Percentiles rank a stretch among this genome's conserved stretches.
phyloP scores from a whole-genome alignment of 2,113 vertebrate genomes.

The Fregetta grallaria region DNA sequence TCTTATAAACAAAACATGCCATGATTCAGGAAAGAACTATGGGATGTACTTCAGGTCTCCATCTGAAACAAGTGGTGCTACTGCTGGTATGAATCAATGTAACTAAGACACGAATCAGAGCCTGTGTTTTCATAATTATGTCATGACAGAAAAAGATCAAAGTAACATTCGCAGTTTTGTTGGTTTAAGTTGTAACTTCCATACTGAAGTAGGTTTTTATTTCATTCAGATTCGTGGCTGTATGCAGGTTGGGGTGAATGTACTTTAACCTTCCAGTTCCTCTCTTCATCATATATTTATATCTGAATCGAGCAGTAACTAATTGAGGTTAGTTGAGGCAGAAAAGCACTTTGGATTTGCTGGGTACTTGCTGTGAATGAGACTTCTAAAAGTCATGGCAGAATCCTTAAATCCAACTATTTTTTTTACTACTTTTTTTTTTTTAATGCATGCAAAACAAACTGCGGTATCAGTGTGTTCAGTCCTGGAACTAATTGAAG shows the following conservation, averaged over 20 bases:
- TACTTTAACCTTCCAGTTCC: background rate
- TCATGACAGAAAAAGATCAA: background rate
- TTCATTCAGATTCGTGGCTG: background rate
- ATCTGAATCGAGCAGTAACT: background rate
- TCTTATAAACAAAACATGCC: background rate
- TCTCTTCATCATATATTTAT: background rate
- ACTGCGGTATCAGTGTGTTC: constrained; percentile 10
- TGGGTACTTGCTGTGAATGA: background rate
- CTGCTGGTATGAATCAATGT: background rate
- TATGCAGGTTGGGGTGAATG: background rate
- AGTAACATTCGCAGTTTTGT: background rate
- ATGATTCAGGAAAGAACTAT: background rate
- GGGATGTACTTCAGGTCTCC: background rate
- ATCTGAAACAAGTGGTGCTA: background rate
- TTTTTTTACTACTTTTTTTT: background rate
- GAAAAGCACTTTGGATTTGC: constrained; percentile 34
- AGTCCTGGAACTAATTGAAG: constrained; percentile 39
- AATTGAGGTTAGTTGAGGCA: constrained; percentile 48
- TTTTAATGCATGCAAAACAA: constrained; percentile 7
- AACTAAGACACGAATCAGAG: background rate
- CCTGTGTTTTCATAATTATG: background rate
- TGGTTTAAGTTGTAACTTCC: background rate
- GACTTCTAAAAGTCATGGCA: background rate
- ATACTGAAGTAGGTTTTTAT: background rate
- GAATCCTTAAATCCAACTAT: constrained; percentile 33